Evolutionary conservation across 2,797 vertebrate genomes (phyloP).

Genomic region (Tokudaia muenninki): DNA sequence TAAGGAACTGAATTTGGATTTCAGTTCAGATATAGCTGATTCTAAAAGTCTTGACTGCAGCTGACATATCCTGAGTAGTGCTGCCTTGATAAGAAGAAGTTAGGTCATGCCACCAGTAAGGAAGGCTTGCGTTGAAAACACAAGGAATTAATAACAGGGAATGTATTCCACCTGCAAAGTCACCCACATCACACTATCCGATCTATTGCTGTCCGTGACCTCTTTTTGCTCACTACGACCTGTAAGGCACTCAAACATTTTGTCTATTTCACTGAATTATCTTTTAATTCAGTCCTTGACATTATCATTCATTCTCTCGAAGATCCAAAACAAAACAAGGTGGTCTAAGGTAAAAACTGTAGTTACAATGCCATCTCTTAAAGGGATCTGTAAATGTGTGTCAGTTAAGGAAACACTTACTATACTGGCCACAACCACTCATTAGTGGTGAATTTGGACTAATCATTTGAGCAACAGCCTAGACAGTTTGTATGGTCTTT

Average conservation of each 20-base stretch:
- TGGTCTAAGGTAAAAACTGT: constrained; percentile 49
- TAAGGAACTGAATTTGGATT: background rate
- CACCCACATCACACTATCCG: background rate
- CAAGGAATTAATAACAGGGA: background rate
- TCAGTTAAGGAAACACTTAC: constrained; percentile 40
- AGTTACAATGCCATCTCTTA: constrained; percentile 43
- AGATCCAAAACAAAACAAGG: background rate
- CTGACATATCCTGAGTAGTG: background rate
- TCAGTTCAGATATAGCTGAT: background rate
- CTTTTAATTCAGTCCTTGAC: constrained; percentile 33
- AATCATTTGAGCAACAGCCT: background rate
- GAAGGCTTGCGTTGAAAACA: background rate
- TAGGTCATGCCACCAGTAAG: background rate
- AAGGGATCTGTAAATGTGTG: constrained; percentile 35
- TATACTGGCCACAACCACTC: background rate
- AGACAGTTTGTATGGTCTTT: background rate
- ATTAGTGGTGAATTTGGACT: constrained; percentile 17
- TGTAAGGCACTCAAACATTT: constrained; percentile 33
- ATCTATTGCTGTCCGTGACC: background rate
- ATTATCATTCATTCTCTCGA: constrained; percentile 12
- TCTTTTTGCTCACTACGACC: constrained; percentile 8
- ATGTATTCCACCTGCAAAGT: background rate
- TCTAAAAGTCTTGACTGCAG: background rate
- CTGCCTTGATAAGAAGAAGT: background rate
- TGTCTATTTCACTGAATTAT: constrained; percentile 60